Evolutionary conservation across 2,888 invertebrate species (phyloP).

Genomic region (Diarsia dahlii): DNA sequence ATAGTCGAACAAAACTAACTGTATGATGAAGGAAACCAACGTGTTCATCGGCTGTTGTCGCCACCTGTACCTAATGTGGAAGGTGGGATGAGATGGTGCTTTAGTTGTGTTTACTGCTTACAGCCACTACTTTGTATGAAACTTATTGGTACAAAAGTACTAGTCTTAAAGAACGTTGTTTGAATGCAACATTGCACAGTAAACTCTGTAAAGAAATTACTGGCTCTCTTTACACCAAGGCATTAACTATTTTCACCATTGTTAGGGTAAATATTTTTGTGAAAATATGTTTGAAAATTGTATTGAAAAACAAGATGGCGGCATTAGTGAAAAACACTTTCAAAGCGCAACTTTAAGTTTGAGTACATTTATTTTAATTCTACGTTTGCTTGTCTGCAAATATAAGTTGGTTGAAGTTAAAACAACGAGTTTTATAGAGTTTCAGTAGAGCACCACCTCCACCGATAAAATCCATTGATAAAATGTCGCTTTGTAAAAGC

Average conservation of each 20-base stretch:
- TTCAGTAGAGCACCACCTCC: no score
- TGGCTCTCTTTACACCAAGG: background rate
- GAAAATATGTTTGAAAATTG: background rate
- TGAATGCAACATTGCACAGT: background rate
- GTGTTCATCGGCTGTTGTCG: background rate
- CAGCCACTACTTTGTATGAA: conserved; percentile 15
- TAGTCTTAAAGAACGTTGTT: background rate
- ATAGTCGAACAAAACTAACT: no score
- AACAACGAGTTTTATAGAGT: no score
- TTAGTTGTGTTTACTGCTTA: conserved; percentile 19
- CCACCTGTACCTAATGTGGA: background rate
- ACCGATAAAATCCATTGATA: no score
- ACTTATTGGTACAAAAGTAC: conserved; percentile 12
- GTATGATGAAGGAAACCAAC: background rate
- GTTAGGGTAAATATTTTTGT: background rate
- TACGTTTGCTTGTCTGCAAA: no score
- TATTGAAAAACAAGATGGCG: no score
- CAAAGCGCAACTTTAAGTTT: no score
- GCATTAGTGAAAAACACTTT: no score
- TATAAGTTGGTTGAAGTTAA: background rate
- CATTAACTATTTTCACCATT: background rate
- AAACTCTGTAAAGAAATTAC: background rate
- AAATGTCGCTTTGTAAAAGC: background rate
- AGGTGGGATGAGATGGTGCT: conserved; percentile 5
- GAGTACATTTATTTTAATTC: no score